Percentiles rank a stretch among this genome's conserved stretches.
Evolutionary conservation across 2,113 vertebrate species (phyloP).

Genomic region (Tylochromis polylepis): DNA sequence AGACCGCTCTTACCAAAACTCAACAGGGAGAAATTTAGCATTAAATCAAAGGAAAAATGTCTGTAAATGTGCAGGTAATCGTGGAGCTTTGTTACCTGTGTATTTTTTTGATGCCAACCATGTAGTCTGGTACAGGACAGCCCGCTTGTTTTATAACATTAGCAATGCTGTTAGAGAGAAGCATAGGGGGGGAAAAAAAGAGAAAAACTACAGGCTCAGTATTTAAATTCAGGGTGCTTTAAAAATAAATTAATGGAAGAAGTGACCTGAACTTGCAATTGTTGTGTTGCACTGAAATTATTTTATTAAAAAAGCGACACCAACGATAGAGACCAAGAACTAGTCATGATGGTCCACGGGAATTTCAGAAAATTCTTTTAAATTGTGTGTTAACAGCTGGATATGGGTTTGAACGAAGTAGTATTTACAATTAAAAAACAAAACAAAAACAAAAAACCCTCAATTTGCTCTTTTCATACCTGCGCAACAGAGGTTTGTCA

Average conservation of each 20-base stretch:
- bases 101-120: constrained; percentile 86
- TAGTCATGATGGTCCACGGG: background rate
- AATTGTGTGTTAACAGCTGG: background rate
- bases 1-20: background rate
- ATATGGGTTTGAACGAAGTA: background rate
- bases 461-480: constrained; percentile 63
- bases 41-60: background rate
- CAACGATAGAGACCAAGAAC: background rate
- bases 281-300: background rate
- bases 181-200: accelerated
- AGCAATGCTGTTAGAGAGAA: constrained; percentile 77
- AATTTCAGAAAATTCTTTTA: background rate
- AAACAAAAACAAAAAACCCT: background rate
- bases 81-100: constrained; percentile 74
- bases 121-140: constrained; percentile 94
- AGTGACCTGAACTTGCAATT: background rate
- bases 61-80: background rate
- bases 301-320: background rate
- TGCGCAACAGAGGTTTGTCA: constrained; percentile 91
- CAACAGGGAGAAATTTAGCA: background rate
- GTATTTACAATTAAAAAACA: background rate
- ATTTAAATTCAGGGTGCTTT: background rate
- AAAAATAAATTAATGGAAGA: background rate
- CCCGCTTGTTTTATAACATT: constrained; percentile 90
- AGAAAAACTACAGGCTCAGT: background rate